These are phyloP conservation scores for Diorhabda elongata DNA, from an alignment of 1,140 invertebrate species.

Conservation along the genomic window DNA sequence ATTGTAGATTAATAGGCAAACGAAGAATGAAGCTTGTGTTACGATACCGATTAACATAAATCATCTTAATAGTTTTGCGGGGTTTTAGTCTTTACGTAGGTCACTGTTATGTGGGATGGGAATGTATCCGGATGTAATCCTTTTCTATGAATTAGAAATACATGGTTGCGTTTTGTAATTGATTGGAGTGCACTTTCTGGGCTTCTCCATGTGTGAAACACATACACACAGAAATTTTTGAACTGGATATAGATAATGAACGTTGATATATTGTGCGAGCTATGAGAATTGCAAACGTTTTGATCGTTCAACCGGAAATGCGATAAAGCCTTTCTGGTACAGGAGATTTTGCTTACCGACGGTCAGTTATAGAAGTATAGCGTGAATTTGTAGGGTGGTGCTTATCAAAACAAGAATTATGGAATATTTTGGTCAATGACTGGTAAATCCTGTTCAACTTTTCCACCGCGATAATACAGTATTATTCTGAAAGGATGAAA, in stretches of 20 bases:
- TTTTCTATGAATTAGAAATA: not conserved
- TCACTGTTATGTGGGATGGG: too few species aligned
- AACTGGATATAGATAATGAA: not conserved
- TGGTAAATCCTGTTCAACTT: too few species aligned
- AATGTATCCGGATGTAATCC: not conserved
- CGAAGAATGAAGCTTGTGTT: too few species aligned
- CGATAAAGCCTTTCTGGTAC: not conserved
- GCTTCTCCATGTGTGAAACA: not conserved
- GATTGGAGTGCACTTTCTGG: constrained; percentile 1
- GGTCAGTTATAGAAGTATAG: not conserved
- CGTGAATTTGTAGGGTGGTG: too few species aligned
- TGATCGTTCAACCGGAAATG: not conserved
- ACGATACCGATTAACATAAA: too few species aligned
- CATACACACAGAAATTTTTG: not conserved
- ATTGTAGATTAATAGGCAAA: too few species aligned
- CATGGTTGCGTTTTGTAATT: not conserved
- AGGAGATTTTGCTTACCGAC: not conserved
- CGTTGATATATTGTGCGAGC: not conserved
- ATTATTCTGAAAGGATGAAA: too few species aligned
- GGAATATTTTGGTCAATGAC: too few species aligned
- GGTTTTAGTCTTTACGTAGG: too few species aligned
- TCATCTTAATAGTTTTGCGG: too few species aligned
- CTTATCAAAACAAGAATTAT: too few species aligned
- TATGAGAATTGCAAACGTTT: not conserved
- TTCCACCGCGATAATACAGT: too few species aligned